Base-by-base conservation (phyloP, 2,888 invertebrate genomes). In the Drosophila borborema region DNA sequence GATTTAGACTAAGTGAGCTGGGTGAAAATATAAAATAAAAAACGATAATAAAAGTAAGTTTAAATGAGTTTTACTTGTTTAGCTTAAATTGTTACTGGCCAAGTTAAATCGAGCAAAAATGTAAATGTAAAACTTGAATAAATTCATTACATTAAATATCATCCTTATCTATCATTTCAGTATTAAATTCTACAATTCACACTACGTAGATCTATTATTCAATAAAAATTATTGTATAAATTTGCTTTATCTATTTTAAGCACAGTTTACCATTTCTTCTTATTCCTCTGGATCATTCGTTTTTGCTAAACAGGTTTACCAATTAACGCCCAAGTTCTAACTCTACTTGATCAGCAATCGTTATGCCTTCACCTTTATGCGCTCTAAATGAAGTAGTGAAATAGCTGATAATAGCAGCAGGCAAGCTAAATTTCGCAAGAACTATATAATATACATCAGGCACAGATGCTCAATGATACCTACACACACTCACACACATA, bases 381-480 rank as follows among this genome's bases (percentile, higher is more conserved):
- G 46, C 6, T 38, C 16, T 20, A 31, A 60, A 40, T 49, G 20
- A 49, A 20, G 31, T 18, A 18, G 20, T 40, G n/a, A 49, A 40
- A 31, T 40, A 40, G 49, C 49, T 18, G 60, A 49, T 49, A 60
- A 60, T 49, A 40, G 49, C 3, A 41, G 40, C 34, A 9, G 3
- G 40, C 34, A 9, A 6, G 18, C 12, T 34, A 16, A 16, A 16
- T 20, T 60, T 49, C 49, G 43, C 53, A 2, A 20, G 31, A 53
- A 40, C 54, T 23, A 54, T 43, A 36, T 20, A 38, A 53, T 31
- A 53, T 31, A 53, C 45, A 60, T 45, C 43, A 45, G 45, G 61
- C 45, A 31, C n/a, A 45, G 34, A 16, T 31, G 14, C 16, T 40
- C 40, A 2, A 16, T 12, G 20, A 60, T 40, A 16, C 14, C 38